Base-by-base conservation (phyloP, 92 coral and sea anemone species). In the Umimayanthus chanpuru region DNA sequence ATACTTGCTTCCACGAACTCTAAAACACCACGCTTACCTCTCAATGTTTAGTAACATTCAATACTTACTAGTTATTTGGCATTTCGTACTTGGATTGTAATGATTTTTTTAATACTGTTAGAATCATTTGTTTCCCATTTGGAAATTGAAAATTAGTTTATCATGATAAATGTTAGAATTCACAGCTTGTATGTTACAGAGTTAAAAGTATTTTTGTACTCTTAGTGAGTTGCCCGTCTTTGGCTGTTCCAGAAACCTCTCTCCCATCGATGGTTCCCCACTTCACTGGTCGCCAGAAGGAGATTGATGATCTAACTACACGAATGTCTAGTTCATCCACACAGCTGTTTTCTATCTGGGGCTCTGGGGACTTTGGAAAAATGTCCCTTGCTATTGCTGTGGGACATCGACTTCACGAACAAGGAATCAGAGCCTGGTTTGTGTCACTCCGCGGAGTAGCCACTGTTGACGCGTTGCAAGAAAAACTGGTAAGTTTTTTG, bases 211-310 rank as follows among this genome's bases (percentile, higher is more conserved):
- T 41, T 41, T 41, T 41, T 41, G 7, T 41, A 41, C 4, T 41
- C 44, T 41, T 41, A 41, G 44, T 6, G 7, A 41, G 44, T 53
- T 2, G 28, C 21, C 73, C 73, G 9, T 21, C 28, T 18, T 32
- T 26, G 25, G 28, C 9, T 67, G 9, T 67, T 76, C 55, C 80
- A 40, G 25, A 39, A 21, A 76, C 26, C 28, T 76, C 10, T 76
- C 80, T 76, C 4, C 80, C 80, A 12, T 20, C 28, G 4, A 39
- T 76, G 55, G 50, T 30, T 38, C 80, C 80, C 25, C 80, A 76
- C 25, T 76, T 76, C 29, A 76, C 80, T 39, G 80, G 56, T 76
- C 80, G 80, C 55, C 50, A 76, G 80, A 76, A 0, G 49, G 80
- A 76, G 55, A 43, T 76, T 8, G 55, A 76, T 18, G 80, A 76